Evolutionary conservation across 1,140 invertebrate species (phyloP).

Genomic region (Nasonia vitripennis): DNA sequence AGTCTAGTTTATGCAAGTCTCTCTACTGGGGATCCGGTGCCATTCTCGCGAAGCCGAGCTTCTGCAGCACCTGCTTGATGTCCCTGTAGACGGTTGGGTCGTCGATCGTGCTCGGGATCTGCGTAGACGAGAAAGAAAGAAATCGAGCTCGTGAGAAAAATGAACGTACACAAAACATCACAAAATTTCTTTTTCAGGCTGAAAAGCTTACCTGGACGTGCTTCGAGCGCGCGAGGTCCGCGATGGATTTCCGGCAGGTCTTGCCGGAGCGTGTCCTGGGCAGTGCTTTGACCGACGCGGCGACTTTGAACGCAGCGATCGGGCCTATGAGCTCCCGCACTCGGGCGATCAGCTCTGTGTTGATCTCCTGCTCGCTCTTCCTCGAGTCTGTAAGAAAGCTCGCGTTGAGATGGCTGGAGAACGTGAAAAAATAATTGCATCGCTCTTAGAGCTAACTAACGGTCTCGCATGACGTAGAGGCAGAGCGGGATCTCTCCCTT

Average conservation of each 20-base stretch:
- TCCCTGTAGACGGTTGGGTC: slow-evolving; percentile 88
- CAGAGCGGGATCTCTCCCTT: slow-evolving; percentile 94
- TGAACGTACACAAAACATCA: not conserved
- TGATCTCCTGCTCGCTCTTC: slow-evolving; percentile 79
- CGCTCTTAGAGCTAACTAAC: slow-evolving; percentile 48
- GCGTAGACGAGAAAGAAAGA: slow-evolving; percentile 51
- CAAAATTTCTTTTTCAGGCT: not conserved
- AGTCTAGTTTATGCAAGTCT: not conserved
- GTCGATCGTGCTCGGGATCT: slow-evolving; percentile 92
- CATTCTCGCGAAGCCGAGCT: slow-evolving; percentile 83
- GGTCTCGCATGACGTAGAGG: slow-evolving; percentile 83
- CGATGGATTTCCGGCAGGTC: slow-evolving; percentile 89
- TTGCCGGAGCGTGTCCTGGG: slow-evolving; percentile 88
- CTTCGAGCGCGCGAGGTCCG: slow-evolving; percentile 87
- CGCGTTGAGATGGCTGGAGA: not conserved
- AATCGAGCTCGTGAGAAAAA: not conserved
- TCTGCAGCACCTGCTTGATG: slow-evolving; percentile 84
- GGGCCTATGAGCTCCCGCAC: slow-evolving; percentile 90
- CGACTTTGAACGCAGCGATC: slow-evolving; percentile 89
- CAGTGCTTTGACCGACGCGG: slow-evolving; percentile 84
- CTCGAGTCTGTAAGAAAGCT: slow-evolving; percentile 69
- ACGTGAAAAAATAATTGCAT: slow-evolving; percentile 26
- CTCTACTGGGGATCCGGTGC: slow-evolving; percentile 80
- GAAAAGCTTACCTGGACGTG: slow-evolving; percentile 78
- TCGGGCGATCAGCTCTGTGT: slow-evolving; percentile 80